Evolutionary conservation across 1,140 invertebrate species (phyloP).

Genomic region (Drosophila albomicans): DNA sequence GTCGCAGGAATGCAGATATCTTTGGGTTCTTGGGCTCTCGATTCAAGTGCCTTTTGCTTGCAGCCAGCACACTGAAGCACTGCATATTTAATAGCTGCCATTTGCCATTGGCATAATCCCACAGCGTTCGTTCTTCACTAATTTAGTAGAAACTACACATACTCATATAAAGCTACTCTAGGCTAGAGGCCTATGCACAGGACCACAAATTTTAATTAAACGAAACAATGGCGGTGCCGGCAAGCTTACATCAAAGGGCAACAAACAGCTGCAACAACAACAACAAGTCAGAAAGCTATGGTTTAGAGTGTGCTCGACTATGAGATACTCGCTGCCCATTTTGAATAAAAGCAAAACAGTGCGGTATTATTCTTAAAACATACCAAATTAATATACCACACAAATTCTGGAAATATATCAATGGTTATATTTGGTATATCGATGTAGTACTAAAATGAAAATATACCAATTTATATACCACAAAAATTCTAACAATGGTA

Average conservation of each 20-base stretch:
- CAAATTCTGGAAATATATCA: too few relatives aligned
- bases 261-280: slow-evolving; percentile 4
- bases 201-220: slow-evolving; percentile 83
- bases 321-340: too few relatives aligned
- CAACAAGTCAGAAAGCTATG: background rate
- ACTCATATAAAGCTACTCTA: background rate
- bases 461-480: too few relatives aligned
- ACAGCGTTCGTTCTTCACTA: slow-evolving; percentile 47
- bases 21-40: background rate
- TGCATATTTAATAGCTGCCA: slow-evolving; percentile 80
- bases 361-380: too few relatives aligned
- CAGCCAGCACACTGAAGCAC: slow-evolving; percentile 42
- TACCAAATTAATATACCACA: too few relatives aligned
- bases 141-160: slow-evolving; percentile 64
- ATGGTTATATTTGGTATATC: too few relatives aligned
- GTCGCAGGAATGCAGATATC: slow-evolving; percentile 64
- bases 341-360: too few relatives aligned
- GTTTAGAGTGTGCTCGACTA: too few relatives aligned
- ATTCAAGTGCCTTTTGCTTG: slow-evolving; percentile 18
- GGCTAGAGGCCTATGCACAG: background rate
- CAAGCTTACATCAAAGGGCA: slow-evolving; percentile 62
- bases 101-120: slow-evolving; percentile 39
- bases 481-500: too few relatives aligned
- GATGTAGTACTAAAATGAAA: too few relatives aligned
- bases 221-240: slow-evolving; percentile 77